Evolutionary conservation across 2,113 vertebrate genomes (phyloP), one percentile per base, ranked within the genome.

Genomic region (Pelvicachromis taeniatus): DNA sequence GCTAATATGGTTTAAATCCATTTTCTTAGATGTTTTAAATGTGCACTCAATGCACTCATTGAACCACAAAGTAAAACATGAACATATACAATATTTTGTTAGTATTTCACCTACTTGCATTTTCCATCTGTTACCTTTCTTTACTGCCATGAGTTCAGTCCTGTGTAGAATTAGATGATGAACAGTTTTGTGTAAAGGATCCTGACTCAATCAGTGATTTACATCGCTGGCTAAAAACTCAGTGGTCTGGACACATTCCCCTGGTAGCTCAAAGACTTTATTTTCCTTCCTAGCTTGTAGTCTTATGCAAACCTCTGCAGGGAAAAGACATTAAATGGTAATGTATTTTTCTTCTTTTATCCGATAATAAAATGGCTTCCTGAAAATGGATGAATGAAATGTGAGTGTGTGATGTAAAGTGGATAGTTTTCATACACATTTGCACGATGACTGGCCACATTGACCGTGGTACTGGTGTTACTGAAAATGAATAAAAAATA

Each of bases 161-260:
- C 68, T 83, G 48, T 56, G 80, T 38, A 77, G 85, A 65, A 78
- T 59, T 78, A 83, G 80, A 89, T 83, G 90, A 93, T 91, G 89
- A 88, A 85, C n/a, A 85, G 82, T 80, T 91, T 40, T 59, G 82
- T 77, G 23, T 42, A 88, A 93, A 91, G 80, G 83, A 88, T 84
- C 87, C 88, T 11, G 80, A 90, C 80, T 63, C 68, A 86, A 89
- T 79, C 48, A 33, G 73, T 87, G 92, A 91, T 91, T 93, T 91
- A 90, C 84, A 78, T 82, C 80, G 58, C 38, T 52, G 77, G 23
- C 56, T 79, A 78, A 80, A 87, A 88, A 77, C 48, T 82, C 82
- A 84, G 79, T 88, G 85, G 85, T 80, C 58, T 65, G 88, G 70
- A 86, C 42, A 35, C 73, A 58, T 78, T 90, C 79, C 83, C 73